Conservation (phyloP, 2,113 vertebrate genomes). For the Perognathus longimembris region DNA sequence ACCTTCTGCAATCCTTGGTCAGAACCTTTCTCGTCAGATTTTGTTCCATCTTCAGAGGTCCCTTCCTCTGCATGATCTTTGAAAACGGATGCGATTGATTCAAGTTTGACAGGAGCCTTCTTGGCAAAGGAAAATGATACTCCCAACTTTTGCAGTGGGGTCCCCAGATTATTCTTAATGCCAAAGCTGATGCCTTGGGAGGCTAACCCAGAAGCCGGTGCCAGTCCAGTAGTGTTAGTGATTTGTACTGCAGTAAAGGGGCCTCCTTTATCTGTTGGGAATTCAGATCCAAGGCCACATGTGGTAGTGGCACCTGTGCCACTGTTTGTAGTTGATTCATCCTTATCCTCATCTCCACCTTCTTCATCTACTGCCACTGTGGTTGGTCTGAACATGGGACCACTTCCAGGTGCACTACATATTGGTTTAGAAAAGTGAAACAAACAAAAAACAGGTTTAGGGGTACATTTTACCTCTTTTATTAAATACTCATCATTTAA, state of each 20-base stretch:
- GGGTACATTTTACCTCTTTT: not conserved
- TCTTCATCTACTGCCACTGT: conserved; percentile 96
- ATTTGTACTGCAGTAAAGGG: conserved; percentile 77
- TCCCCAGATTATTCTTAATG: conserved; percentile 87
- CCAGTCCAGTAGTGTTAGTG: conserved; percentile 51
- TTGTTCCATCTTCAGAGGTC: conserved; percentile 87
- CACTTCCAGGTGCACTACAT: conserved; percentile 94
- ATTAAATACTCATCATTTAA: not conserved
- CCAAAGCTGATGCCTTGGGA: conserved; percentile 89
- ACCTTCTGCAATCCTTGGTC: conserved; percentile 86
- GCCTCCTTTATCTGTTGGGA: conserved; percentile 82
- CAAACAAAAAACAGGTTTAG: conserved; percentile 62
- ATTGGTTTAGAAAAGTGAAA: conserved; percentile 58
- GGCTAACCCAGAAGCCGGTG: conserved; percentile 77
- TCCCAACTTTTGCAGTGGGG: conserved; percentile 93
- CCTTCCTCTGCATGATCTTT: conserved; percentile 94
- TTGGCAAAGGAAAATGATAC: conserved; percentile 99
- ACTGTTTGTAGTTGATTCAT: conserved; percentile 81
- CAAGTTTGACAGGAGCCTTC: conserved; percentile 96
- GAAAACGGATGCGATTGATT: conserved; percentile 96
- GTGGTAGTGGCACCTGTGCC: conserved; percentile 64
- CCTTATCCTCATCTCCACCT: conserved; percentile 89
- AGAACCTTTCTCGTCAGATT: conserved; percentile 87
- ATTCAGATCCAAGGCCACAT: conserved; percentile 76
- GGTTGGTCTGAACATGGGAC: conserved; percentile 98